phyloP scores from a whole-genome alignment of 1,140 invertebrate species.

The Diabrotica virgifera region DNA sequence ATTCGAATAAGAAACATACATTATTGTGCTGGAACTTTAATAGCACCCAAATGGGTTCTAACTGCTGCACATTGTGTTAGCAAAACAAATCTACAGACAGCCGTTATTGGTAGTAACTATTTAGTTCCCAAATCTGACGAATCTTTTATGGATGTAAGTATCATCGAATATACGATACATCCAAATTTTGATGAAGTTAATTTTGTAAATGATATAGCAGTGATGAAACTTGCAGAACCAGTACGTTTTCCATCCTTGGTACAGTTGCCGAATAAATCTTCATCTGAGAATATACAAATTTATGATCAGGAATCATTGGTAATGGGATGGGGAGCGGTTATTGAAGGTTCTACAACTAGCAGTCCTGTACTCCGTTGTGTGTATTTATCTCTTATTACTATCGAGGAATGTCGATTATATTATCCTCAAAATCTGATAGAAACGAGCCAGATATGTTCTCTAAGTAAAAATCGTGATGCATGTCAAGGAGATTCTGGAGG shows the following conservation, averaged over 20 bases:
- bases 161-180: neutral
- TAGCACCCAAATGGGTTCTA: neutral
- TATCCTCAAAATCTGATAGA: neutral
- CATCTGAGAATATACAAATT: neutral
- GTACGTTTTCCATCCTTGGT: constrained; percentile 12
- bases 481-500: constrained; percentile 54
- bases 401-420: constrained; percentile 10
- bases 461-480: constrained; percentile 18
- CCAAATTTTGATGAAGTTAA: neutral
- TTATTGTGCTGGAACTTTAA: neutral
- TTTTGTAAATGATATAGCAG: constrained; percentile 20
- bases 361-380: constrained; percentile 22
- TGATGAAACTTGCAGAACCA: constrained; percentile 10
- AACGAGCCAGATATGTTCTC: constrained; percentile 11
- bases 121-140: neutral
- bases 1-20: neutral
- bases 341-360: neutral
- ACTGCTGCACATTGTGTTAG: neutral
- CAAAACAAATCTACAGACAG: neutral
- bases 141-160: neutral
- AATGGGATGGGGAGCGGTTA: constrained; percentile 21
- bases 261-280: constrained; percentile 4
- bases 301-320: constrained; percentile 15
- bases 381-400: constrained; percentile 4
- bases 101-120: neutral